Evolutionary conservation across 2,113 vertebrate genomes (phyloP), one percentile per base, ranked within the genome.

Genomic region (Orientallactaga bullata): DNA sequence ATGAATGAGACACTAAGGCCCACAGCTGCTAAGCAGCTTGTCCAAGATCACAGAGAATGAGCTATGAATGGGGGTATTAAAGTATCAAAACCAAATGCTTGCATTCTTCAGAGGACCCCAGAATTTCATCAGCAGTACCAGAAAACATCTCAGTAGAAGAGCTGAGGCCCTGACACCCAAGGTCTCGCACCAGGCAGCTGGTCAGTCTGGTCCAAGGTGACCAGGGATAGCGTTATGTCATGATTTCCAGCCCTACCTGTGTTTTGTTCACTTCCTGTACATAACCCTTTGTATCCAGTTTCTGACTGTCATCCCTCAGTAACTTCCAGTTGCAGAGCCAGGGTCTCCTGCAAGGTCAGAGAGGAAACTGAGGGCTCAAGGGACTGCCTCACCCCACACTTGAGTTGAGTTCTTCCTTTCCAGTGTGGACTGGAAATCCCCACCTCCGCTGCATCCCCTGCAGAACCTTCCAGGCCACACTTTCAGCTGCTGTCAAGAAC

Each of bases 371-470:
- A 61, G 39, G 55, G 68, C 73, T 71, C 55, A 21, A 32, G 94
- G 80, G 86, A 55, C 77, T 0, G 7, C 30, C 10, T 0, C 4
- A 84, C 23, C 35, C 78, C 78, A 37, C 17, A 5, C 63, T 47
- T 68, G 0, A 47, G 42, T 37, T 39, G 72, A 76, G 68, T 3
- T 30, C 90, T 91, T 89, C 95, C 90, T 93, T 93, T 58, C 88
- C 74, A 61, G 35, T 0, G 73, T 20, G n/a, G 85, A 16, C 39
- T 96, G 95, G 92, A 95, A 96, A 96, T 79, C 85, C 93, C 94
- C 89, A 35, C 32, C 51, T 86, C 92, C 66, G 1, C 51, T 35
- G 9, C 13, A 0, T 30, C 72, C 47, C 63, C 42, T 0, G 10
- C 58, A 1, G 23, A 58, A 18, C 18, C 86, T 79, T 71, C 17